Evolutionary conservation across 2,113 vertebrate species (phyloP), one percentile per base, ranked within the genome.

Genomic region (Grammomys surdaster): DNA sequence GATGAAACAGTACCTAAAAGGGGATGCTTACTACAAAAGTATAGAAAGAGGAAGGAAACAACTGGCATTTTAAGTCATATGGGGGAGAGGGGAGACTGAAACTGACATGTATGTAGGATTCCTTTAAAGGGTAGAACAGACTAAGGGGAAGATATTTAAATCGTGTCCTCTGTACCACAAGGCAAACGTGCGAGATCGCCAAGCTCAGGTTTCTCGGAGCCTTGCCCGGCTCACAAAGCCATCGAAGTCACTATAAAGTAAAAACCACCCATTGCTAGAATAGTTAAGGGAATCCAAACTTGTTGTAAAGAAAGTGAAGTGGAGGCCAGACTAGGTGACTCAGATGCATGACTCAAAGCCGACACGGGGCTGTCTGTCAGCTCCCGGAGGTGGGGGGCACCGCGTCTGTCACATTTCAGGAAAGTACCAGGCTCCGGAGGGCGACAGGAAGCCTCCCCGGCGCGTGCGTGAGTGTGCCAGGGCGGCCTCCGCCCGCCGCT

Each of bases 261-360:
- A 16, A 67, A 85, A 88, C 12, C n/a, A 60, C 8, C 48, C 36
- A 87, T 36, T 19, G 84, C 77, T 84, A 14, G 26, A 90, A 78
- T 5, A 48, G 56, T 76, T 89, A 51, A 73, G n/a, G 65, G 76
- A 82, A 88, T 67, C 48, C 24, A 17, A 95, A 86, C 70, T 94
- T 40, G 58, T 93, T 33, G 90, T 17, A 90, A 77, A 90, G 70
- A 65, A 89, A 89, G 80, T 10, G 26, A 65, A 96, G 94, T 7
- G 60, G 80, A 54, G 85, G 81, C 90, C 93, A 89, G 92, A 96
- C 95, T 19, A 73, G 95, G 94, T 97, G 97, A 97, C 93, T 97
- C 96, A 90, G 84, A 92, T 51, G 90, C 60, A 36, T 97, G 97
- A 98, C 96, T 97, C 97, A 97, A 97, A 97, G 22, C 58, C 67